Percentiles rank a stretch among this genome's conserved stretches.
phyloP scores from a whole-genome alignment of 2,888 invertebrate genomes.

The Caenorhabditis uteleia region DNA sequence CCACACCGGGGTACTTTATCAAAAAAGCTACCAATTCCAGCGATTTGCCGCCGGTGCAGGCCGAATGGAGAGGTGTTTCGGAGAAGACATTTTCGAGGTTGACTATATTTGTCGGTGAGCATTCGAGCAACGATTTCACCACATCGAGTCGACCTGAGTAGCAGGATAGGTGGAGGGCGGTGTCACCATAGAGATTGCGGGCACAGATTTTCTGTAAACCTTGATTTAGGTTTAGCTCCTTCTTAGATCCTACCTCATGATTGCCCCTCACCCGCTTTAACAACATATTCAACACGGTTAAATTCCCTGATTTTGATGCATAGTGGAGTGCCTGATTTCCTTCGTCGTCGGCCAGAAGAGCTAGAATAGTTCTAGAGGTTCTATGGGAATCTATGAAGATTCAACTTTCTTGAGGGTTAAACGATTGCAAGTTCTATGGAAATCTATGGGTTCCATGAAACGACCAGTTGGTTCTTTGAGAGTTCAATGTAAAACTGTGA shows the following conservation, averaged over 20 bases:
- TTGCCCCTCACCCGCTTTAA: conserved; percentile 49
- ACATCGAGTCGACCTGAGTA: conserved; percentile 70
- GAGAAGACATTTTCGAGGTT: conserved; percentile 72
- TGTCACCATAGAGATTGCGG: conserved; percentile 72
- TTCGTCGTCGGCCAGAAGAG: conserved; percentile 72
- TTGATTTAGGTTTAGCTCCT: not conserved
- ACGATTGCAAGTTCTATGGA: too few species aligned
- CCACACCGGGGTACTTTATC: conserved; percentile 71
- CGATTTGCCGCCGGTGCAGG: conserved; percentile 72
- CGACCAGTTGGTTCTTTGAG: too few species aligned
- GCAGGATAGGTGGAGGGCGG: conserved; percentile 71
- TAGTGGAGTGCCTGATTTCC: conserved; percentile 72
- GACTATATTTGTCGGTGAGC: conserved; percentile 41
- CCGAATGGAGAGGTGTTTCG: conserved; percentile 72
- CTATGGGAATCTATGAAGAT: too few species aligned
- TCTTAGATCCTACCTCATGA: conserved; percentile 12
- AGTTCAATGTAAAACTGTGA: too few species aligned
- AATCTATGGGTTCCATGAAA: too few species aligned
- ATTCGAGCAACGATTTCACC: conserved; percentile 70
- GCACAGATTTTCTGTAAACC: conserved; percentile 41
- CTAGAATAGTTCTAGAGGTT: too few species aligned
- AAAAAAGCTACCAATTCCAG: conserved; percentile 72
- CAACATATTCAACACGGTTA: conserved; percentile 70
- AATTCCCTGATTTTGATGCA: conserved; percentile 71
- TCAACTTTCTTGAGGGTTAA: too few species aligned